Evolutionary conservation across 2,797 vertebrate genomes (phyloP).

Genomic region (Mastacembelus armatus): DNA sequence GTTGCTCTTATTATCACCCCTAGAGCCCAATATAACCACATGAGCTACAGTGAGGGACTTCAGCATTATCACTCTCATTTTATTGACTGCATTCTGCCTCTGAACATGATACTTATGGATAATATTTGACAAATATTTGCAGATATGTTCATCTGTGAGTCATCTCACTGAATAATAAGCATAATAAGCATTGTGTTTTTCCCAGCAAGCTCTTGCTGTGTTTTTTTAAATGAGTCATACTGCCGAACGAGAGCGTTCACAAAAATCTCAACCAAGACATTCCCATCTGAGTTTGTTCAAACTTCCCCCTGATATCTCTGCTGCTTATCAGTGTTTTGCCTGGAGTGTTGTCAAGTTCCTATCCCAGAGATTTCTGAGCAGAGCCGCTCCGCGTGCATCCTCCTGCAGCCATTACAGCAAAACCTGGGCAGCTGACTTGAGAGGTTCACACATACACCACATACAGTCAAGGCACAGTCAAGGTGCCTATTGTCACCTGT

Average conservation of each 20-base stretch:
- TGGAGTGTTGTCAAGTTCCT: constrained; percentile 40
- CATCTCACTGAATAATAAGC: constrained; percentile 15
- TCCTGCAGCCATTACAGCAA: constrained; percentile 60
- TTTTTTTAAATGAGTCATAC: constrained; percentile 36
- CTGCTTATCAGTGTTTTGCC: constrained; percentile 53
- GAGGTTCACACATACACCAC: constrained; percentile 24
- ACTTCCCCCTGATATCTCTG: constrained; percentile 18
- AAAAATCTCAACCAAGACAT: constrained; percentile 14
- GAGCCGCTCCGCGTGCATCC: constrained; percentile 25
- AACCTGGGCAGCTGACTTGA: constrained; percentile 57
- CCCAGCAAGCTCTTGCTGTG: constrained; percentile 19
- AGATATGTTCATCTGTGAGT: constrained; percentile 37
- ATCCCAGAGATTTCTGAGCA: constrained; percentile 34
- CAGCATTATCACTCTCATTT: constrained; percentile 23
- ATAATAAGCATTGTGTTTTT: neutral
- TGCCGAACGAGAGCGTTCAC: constrained; percentile 22
- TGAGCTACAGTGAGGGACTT: constrained; percentile 22
- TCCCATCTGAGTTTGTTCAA: constrained; percentile 26
- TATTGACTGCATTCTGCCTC: constrained; percentile 11
- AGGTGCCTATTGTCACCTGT: constrained; percentile 22
- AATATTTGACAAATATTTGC: constrained; percentile 39
- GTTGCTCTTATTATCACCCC: constrained; percentile 54
- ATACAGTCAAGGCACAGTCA: neutral
- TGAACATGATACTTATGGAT: constrained; percentile 14
- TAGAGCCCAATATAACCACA: constrained; percentile 46